Percentiles rank a stretch among this genome's conserved stretches.
phyloP scores from a whole-genome alignment of 1,140 invertebrate species.

The Latrodectus geometricus region DNA sequence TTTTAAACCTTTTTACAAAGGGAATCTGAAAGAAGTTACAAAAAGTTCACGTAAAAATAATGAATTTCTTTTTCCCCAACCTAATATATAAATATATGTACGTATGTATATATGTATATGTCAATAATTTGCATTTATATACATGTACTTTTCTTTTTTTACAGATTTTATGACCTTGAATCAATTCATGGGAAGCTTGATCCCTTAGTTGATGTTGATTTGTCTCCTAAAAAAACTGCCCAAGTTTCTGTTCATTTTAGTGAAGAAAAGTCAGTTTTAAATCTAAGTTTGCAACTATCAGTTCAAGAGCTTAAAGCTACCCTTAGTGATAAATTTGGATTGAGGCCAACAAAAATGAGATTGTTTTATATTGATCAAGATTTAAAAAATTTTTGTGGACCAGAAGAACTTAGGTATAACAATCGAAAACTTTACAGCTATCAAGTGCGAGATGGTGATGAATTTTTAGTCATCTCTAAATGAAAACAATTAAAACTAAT shows the following conservation, averaged over 20 bases:
- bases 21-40: too few species aligned
- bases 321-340: conserved; percentile 72
- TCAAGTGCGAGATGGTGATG: conserved; percentile 89
- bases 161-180: conserved; percentile 83
- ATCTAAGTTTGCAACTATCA: conserved; percentile 63
- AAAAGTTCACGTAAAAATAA: too few species aligned
- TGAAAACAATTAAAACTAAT: conserved; percentile 11
- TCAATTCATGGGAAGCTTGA: conserved; percentile 86
- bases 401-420: conserved; percentile 88
- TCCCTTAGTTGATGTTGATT: conserved; percentile 85
- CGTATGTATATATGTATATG: too few species aligned
- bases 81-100: too few species aligned
- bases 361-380: conserved; percentile 84
- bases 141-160: conserved; percentile 67
- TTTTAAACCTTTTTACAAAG: too few species aligned
- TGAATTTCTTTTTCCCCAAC: too few species aligned
- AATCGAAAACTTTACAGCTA: conserved; percentile 91
- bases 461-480: conserved; percentile 84
- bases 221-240: conserved; percentile 86
- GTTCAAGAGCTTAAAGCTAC: conserved; percentile 64
- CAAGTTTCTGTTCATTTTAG: conserved; percentile 85
- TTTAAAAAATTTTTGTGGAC: conserved; percentile 74
- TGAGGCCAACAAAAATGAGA: conserved; percentile 84
- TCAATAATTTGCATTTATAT: too few species aligned
- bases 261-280: conserved; percentile 73